phyloP scores from a whole-genome alignment of 1,140 invertebrate genomes.

The Halyomorpha halys region DNA sequence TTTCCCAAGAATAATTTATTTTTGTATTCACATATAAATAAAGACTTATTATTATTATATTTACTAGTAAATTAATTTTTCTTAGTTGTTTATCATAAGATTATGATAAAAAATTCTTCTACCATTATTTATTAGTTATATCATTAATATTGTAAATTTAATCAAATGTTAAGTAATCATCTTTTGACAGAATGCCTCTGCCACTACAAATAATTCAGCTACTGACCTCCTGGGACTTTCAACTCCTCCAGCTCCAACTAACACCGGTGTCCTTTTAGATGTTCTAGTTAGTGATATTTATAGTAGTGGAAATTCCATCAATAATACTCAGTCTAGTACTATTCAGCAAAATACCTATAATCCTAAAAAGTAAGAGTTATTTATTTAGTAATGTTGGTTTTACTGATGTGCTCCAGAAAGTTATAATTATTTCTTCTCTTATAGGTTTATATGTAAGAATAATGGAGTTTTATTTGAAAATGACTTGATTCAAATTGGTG shows the following conservation, averaged over 20 bases:
- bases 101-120: background rate
- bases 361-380: conserved; percentile 57
- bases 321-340: conserved; percentile 43
- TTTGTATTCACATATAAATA: too few species aligned
- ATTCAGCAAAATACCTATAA: conserved; percentile 52
- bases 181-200: conserved; percentile 19
- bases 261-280: conserved; percentile 64
- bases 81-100: background rate
- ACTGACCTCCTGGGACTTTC: conserved; percentile 76
- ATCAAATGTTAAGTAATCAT: background rate
- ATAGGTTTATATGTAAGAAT: conserved; percentile 90
- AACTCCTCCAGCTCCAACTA: conserved; percentile 61
- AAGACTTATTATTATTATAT: too few species aligned
- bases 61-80: too few species aligned
- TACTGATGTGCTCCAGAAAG: too few species aligned
- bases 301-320: conserved; percentile 47
- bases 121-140: background rate
- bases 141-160: background rate
- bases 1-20: too few species aligned
- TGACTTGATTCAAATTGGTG: conserved; percentile 94
- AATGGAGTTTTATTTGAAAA: conserved; percentile 98
- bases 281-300: conserved; percentile 86
- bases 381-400: background rate
- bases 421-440: conserved; percentile 28
- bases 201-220: conserved; percentile 42